A percentile compares a stretch with the other conserved stretches of the same genome.
phyloP scores from a whole-genome alignment of 1,140 invertebrate species.

The Acromyrmex charruanus region DNA sequence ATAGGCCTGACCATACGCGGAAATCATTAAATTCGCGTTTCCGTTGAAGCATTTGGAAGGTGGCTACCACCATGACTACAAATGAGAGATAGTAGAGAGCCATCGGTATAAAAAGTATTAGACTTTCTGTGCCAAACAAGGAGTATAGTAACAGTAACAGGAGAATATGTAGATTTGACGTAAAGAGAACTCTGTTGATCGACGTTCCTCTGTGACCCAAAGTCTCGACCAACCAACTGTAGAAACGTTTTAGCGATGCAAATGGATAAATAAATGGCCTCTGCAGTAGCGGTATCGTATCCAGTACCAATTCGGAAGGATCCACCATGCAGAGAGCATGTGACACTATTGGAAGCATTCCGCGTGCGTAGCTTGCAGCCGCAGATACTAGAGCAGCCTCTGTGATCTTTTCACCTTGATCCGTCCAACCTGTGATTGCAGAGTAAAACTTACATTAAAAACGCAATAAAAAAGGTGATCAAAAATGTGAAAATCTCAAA shows the following conservation, averaged over 20 bases:
- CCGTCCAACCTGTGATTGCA: slow-evolving; percentile 79
- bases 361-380: slow-evolving; percentile 92
- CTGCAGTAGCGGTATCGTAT: slow-evolving; percentile 90
- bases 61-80: slow-evolving; percentile 91
- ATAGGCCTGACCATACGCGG: slow-evolving; percentile 92
- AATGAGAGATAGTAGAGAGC: slow-evolving; percentile 91
- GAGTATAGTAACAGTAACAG: slow-evolving; percentile 90
- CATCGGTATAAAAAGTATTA: slow-evolving; percentile 90
- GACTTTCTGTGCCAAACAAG: slow-evolving; percentile 89
- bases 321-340: slow-evolving; percentile 90
- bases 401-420: slow-evolving; percentile 91
- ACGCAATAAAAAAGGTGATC: neutral
- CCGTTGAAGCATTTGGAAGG: slow-evolving; percentile 92
- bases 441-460: neutral
- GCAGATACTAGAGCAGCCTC: slow-evolving; percentile 93
- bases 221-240: slow-evolving; percentile 89
- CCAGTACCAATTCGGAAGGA: slow-evolving; percentile 88
- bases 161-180: slow-evolving; percentile 89
- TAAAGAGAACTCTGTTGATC: slow-evolving; percentile 85
- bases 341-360: slow-evolving; percentile 92
- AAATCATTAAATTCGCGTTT: slow-evolving; percentile 92
- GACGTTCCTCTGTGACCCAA: slow-evolving; percentile 87
- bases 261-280: slow-evolving; percentile 91
- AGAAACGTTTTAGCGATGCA: slow-evolving; percentile 90
- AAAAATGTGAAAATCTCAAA: neutral